Evolutionary conservation across 2,888 invertebrate species (phyloP), one percentile per base, ranked within the genome.

Genomic region (Lasioglossum vierecki): DNA sequence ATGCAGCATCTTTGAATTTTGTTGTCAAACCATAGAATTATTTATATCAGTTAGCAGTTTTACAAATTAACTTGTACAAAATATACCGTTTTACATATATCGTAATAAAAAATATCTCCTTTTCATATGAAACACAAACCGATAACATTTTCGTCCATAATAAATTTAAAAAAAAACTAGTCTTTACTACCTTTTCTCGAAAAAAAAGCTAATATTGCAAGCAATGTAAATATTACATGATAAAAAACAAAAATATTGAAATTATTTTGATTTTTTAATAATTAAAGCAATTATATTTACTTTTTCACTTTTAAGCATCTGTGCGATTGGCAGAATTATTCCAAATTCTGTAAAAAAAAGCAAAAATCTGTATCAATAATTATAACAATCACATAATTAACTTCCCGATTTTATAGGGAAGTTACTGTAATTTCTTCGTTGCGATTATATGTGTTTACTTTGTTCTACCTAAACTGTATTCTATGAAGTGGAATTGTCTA

Each of bases 261-360:
- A 22, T 53, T 2, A 53, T 53, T 53, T 53, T 8, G 2, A 22
- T 1, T 8, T 53, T 53, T 53, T 22, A 22, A 1, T 53, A 53
- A 22, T 22, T 8, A 9, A 22, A 49, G 8, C 2, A 22, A 53
- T 22, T 15, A 53, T 53, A 53, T 53, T 53, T 53, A 53, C 53
- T 53, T 53, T 53, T 22, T 53, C 53, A 53, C 53, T 44, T 75
- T n/a, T n/a, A 70, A 13, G 6, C 26, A 26, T n/a, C 15, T 39
- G 4, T 26, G 15, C 30, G 18, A n/a, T 39, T 68, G 41, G 60
- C 35, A 63, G 49, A 73, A 53, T 35, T 57, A 39, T 79, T 68
- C 41, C 68, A 68, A 74, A 68, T 74, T 79, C 73, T 82, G 72
- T 18, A 78, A 78, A 82, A 77, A 44, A 22, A 82, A 73, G 26